phyloP scores from a whole-genome alignment of 2,797 vertebrate genomes.

The Cottoperca gobio region DNA sequence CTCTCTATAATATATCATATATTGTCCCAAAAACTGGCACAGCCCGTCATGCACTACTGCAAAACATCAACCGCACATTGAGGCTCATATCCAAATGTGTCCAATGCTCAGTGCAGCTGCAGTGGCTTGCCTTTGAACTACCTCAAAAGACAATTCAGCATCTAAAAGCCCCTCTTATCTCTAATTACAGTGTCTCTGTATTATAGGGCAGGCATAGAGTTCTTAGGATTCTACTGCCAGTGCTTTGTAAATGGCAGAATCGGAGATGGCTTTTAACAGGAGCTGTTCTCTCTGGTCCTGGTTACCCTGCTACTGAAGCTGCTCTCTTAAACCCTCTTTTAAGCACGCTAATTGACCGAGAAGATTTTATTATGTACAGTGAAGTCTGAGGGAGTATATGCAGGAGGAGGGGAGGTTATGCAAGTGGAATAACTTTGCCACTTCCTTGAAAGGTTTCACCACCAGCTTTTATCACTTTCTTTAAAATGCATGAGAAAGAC shows the following conservation, averaged over 20 bases:
- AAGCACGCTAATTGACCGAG: constrained; percentile 53
- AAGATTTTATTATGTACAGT: constrained; percentile 38
- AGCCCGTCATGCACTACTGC: constrained; percentile 8
- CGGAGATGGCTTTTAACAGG: constrained; percentile 62
- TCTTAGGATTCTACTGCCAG: constrained; percentile 67
- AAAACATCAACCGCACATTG: constrained; percentile 57
- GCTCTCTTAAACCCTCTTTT: constrained; percentile 49
- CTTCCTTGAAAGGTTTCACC: neutral
- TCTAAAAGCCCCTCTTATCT: constrained; percentile 78
- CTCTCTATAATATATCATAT: no score
- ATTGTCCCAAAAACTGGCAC: neutral
- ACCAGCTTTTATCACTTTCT: neutral
- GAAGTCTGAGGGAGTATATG: constrained; percentile 27
- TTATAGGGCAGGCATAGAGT: constrained; percentile 75
- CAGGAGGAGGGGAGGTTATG: constrained; percentile 14
- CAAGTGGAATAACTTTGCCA: neutral
- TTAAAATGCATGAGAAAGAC: constrained; percentile 1
- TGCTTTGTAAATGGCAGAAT: constrained; percentile 66
- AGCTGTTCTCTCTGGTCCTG: constrained; percentile 55
- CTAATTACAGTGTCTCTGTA: constrained; percentile 78
- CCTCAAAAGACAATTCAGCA: constrained; percentile 81
- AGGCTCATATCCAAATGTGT: constrained; percentile 37
- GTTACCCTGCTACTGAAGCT: constrained; percentile 53
- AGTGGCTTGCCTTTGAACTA: constrained; percentile 75
- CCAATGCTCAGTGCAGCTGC: constrained; percentile 65